These are phyloP conservation scores for Acanthopagrus latus DNA, from an alignment of 2,797 vertebrate species.

Conservation along the genomic window DNA sequence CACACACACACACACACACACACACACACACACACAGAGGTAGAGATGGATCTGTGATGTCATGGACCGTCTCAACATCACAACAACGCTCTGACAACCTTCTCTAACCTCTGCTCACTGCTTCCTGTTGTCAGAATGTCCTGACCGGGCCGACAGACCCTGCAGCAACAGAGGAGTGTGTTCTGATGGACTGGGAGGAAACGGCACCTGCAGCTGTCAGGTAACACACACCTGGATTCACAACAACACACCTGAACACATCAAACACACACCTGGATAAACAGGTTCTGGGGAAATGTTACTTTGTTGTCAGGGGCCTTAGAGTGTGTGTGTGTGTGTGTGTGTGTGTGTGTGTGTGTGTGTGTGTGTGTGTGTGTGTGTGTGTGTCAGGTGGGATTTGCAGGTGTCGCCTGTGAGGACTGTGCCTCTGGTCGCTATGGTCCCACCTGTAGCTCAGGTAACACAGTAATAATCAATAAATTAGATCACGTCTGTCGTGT, in stretches of 20 bases:
- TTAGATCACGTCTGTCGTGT: too few species aligned
- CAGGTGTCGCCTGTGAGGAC: slow-evolving; percentile 89
- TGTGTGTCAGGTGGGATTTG: slow-evolving; percentile 76
- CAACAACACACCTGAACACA: neutral
- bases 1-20: neutral
- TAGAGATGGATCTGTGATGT: too few species aligned
- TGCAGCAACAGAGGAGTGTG: slow-evolving; percentile 89
- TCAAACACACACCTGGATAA: too few species aligned
- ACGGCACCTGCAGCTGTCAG: slow-evolving; percentile 91
- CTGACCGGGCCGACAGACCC: slow-evolving; percentile 82
- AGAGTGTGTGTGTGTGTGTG: neutral
- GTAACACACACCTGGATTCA: slow-evolving; percentile 68
- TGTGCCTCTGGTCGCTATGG: slow-evolving; percentile 86
- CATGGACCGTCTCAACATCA: neutral
- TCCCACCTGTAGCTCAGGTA: slow-evolving; percentile 86
- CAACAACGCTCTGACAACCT: neutral
- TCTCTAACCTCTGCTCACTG: neutral
- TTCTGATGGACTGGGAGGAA: slow-evolving; percentile 88
- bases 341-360: slow-evolving; percentile 3
- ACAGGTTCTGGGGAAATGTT: too few species aligned
- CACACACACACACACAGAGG: neutral
- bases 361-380: neutral
- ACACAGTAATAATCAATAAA: neutral
- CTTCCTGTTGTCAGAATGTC: slow-evolving; percentile 87
- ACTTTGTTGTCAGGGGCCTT: too few species aligned